Conservation (phyloP, 53 echinoderm and acorn worm genomes). For the Patiria pectinifera region DNA sequence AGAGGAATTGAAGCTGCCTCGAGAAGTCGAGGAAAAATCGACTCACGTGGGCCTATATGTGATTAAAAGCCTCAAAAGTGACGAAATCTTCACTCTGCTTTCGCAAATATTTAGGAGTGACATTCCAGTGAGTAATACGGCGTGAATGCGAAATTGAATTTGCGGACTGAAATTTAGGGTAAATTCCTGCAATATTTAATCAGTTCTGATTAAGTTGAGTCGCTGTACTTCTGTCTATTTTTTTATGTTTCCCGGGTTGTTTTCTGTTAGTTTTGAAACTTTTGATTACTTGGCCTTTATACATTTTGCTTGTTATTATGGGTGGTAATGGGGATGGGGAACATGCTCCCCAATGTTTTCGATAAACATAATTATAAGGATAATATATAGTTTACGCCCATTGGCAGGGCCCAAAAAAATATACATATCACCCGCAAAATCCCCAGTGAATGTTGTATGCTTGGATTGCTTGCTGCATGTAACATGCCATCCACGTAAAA, state of each 20-base stretch:
- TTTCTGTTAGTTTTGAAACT: not conserved
- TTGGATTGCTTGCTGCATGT: too few species aligned
- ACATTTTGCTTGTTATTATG: too few species aligned
- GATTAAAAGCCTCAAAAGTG: constrained; percentile 43
- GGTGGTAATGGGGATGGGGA: too few species aligned
- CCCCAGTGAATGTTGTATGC: too few species aligned
- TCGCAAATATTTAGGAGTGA: constrained; percentile 40
- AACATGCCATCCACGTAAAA: too few species aligned
- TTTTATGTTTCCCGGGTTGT: not conserved
- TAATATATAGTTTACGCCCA: too few species aligned
- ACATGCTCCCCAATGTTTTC: too few species aligned
- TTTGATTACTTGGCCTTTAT: too few species aligned
- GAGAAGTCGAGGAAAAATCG: constrained; percentile 4
- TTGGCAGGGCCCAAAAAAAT: too few species aligned
- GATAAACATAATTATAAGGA: too few species aligned
- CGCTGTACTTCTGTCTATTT: not conserved
- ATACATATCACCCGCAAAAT: too few species aligned
- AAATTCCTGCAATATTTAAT: constrained; percentile 25
- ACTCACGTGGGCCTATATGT: constrained; percentile 28
- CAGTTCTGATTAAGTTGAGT: not conserved
- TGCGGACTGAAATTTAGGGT: constrained; percentile 23
- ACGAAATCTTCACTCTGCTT: constrained; percentile 31
- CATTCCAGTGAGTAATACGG: constrained; percentile 41
- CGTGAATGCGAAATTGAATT: constrained; percentile 51
- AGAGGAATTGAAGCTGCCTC: not conserved